Evolutionary conservation across 2,797 vertebrate genomes (phyloP).

Genomic region (Cephalopachus bancanus): DNA sequence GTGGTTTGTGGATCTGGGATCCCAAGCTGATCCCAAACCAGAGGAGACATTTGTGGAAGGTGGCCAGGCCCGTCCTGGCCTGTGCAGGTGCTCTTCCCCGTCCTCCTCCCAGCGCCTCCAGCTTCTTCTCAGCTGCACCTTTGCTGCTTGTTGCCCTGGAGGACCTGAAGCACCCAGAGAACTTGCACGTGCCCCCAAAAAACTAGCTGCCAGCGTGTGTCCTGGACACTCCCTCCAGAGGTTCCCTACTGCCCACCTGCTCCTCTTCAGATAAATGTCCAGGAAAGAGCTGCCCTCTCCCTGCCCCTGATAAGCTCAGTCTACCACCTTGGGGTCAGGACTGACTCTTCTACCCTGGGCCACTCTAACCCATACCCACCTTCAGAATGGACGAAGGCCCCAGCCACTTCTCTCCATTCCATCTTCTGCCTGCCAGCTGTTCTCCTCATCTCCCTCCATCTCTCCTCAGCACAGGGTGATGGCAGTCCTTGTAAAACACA

Average conservation of each 20-base stretch:
- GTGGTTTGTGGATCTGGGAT: not conserved
- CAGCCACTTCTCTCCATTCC: too few relatives aligned
- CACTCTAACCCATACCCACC: not conserved
- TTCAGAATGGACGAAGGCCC: not conserved
- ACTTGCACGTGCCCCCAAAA: too few relatives aligned
- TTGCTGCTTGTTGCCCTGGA: not conserved
- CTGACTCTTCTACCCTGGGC: too few relatives aligned
- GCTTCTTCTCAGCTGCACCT: not conserved
- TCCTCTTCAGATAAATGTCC: not conserved
- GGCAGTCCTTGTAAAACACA: not conserved
- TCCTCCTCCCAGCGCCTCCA: not conserved
- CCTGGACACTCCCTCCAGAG: not conserved
- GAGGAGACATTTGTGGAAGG: not conserved
- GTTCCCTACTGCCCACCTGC: not conserved
- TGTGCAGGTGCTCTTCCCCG: not conserved
- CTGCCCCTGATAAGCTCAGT: not conserved
- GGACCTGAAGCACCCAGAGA: not conserved
- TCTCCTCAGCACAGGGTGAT: not conserved
- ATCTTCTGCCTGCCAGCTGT: rapidly evolving
- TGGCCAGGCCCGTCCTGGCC: not conserved
- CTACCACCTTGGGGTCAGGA: not conserved
- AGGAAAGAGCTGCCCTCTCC: not conserved
- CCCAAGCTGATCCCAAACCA: not conserved
- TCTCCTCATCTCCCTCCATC: not conserved
- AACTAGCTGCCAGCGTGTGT: not conserved